A percentile compares a stretch with the other conserved stretches of the same genome.
Evolutionary conservation across 2,888 invertebrate species (phyloP).

Genomic region (Drosophila longiperda): DNA sequence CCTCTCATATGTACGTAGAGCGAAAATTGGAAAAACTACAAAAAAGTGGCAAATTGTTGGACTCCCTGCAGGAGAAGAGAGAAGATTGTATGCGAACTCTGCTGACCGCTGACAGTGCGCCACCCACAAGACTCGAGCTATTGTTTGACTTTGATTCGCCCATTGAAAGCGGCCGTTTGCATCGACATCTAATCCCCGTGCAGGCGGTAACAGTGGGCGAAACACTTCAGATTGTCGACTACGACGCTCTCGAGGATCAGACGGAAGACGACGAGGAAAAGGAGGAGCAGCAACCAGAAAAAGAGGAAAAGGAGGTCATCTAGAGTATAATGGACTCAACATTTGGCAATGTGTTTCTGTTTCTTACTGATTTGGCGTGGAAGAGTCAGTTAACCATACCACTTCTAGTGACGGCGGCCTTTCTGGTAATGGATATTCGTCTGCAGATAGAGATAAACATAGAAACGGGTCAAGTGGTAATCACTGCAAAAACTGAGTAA

Average conservation of each 20-base stretch:
- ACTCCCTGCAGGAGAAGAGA: conserved; percentile 86
- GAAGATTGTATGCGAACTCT: conserved; percentile 86
- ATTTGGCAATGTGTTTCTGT: conserved; percentile 86
- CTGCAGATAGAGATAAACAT: conserved; percentile 89
- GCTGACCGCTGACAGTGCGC: conserved; percentile 78
- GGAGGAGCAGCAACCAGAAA: conserved; percentile 9
- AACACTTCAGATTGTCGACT: conserved; percentile 86
- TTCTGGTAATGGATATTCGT: conserved; percentile 89
- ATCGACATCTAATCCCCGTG: conserved; percentile 86
- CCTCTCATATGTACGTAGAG: conserved; percentile 61
- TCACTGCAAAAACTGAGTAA: neutral
- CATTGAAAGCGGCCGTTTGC: conserved; percentile 83
- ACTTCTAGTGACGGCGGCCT: conserved; percentile 88
- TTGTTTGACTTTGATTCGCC: conserved; percentile 85
- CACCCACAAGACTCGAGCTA: conserved; percentile 55
- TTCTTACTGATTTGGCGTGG: conserved; percentile 90
- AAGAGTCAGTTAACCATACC: conserved; percentile 89
- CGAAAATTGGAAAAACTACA: conserved; percentile 85
- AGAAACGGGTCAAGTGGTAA: conserved; percentile 85
- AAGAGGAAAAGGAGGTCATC: conserved; percentile 10
- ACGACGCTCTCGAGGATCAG: conserved; percentile 86
- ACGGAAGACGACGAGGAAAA: conserved; percentile 27
- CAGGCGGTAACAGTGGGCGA: conserved; percentile 86
- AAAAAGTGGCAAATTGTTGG: conserved; percentile 85
- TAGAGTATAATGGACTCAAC: conserved; percentile 82